phyloP scores from a whole-genome alignment of 2,888 invertebrate species.

The Gandaritis pyraliata region DNA sequence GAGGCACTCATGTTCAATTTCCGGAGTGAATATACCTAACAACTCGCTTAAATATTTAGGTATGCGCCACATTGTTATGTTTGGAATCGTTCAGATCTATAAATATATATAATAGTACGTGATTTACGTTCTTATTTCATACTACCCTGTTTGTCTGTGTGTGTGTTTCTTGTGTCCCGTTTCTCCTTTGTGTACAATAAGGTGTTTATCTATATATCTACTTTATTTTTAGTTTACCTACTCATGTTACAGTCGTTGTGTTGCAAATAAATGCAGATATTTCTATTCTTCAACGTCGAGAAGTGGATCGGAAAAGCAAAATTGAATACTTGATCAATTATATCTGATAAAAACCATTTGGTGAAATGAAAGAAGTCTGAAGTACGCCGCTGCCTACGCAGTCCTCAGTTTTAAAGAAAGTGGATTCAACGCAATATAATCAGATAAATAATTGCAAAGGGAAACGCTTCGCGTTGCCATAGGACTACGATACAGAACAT shows the following conservation, averaged over 20 bases:
- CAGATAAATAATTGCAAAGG: constrained; percentile 1
- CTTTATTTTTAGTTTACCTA: too few relatives aligned
- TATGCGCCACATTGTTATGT: constrained; percentile 43
- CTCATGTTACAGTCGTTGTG: too few relatives aligned
- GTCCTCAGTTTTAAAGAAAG: not conserved
- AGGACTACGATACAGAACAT: too few relatives aligned
- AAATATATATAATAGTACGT: too few relatives aligned
- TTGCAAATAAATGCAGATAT: too few relatives aligned
- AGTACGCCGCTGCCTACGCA: not conserved
- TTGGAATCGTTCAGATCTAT: constrained; percentile 40
- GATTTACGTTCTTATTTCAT: too few relatives aligned
- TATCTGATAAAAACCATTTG: not conserved
- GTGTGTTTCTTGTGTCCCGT: too few relatives aligned
- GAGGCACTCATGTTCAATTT: constrained; percentile 51
- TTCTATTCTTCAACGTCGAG: constrained; percentile 17
- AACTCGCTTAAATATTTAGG: constrained; percentile 50
- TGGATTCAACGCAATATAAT: not conserved
- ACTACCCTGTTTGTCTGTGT: too few relatives aligned
- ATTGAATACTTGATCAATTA: not conserved
- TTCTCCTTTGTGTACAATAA: too few relatives aligned
- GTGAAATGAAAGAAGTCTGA: not conserved
- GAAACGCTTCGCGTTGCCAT: not conserved
- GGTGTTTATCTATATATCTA: too few relatives aligned
- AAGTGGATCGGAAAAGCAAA: constrained; percentile 13
- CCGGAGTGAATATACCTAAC: constrained; percentile 48